phyloP scores from a whole-genome alignment of 35 echinoderm and acorn worm genomes.

The Ophioderma brevispina region DNA sequence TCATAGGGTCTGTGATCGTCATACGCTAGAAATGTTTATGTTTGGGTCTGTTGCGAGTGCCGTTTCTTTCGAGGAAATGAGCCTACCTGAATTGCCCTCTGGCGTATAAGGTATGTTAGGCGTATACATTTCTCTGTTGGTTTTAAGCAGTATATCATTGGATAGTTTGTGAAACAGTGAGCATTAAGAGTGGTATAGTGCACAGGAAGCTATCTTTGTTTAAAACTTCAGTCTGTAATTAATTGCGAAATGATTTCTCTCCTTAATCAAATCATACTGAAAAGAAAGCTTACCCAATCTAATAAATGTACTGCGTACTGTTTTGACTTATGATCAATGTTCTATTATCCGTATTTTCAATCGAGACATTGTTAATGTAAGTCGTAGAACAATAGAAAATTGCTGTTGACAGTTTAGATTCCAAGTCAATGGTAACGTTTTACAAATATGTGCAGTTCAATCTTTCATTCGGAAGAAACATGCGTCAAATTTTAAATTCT shows the following conservation, averaged over 20 bases:
- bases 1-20: background rate
- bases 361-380: background rate
- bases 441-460: background rate
- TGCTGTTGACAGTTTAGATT: background rate
- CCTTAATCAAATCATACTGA: background rate
- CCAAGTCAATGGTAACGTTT: background rate
- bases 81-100: slow-evolving; percentile 18
- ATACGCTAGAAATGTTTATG: slow-evolving; percentile 9
- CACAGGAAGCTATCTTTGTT: background rate
- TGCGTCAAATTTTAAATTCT: background rate
- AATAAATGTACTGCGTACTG: background rate
- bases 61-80: slow-evolving; percentile 24
- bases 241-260: background rate
- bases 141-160: background rate
- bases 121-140: background rate
- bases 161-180: background rate
- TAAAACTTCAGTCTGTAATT: background rate
- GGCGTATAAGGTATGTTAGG: background rate
- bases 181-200: background rate
- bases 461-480: background rate
- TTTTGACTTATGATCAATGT: background rate
- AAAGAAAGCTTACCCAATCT: background rate
- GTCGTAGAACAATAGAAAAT: background rate
- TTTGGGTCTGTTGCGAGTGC: slow-evolving; percentile 20
- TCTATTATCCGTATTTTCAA: background rate